Percentiles rank a stretch among this genome's conserved stretches.
phyloP scores from a whole-genome alignment of 2,797 vertebrate species.

The Emys orbicularis region DNA sequence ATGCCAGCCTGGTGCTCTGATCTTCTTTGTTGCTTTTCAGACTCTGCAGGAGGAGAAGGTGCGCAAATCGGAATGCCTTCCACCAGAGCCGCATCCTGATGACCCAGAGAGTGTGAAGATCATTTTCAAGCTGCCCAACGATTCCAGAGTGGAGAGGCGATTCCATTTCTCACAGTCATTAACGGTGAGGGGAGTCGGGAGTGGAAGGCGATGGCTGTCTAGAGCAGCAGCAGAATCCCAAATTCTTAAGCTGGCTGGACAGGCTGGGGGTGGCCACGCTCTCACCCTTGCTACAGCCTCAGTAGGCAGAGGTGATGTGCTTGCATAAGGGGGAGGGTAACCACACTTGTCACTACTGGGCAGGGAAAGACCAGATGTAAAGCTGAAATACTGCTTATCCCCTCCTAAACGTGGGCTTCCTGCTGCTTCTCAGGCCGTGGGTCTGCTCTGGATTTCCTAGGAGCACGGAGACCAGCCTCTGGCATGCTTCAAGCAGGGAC shows the following conservation, averaged over 20 bases:
- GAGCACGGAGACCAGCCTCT: background rate
- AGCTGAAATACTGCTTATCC: background rate
- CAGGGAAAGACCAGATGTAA: background rate
- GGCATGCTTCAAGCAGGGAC: background rate
- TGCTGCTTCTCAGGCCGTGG: background rate
- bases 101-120: constrained; percentile 98
- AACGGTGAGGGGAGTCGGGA: constrained; percentile 85
- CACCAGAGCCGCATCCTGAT: constrained; percentile 92
- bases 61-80: constrained; percentile 94
- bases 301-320: background rate
- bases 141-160: constrained; percentile 95
- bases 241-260: background rate
- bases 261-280: background rate
- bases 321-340: background rate
- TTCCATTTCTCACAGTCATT: constrained; percentile 97
- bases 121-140: constrained; percentile 98
- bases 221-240: background rate
- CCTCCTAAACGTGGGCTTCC: background rate
- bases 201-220: background rate
- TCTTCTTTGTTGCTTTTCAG: constrained; percentile 78
- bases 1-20: background rate
- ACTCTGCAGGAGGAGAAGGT: constrained; percentile 97
- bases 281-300: background rate
- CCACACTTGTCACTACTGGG: background rate
- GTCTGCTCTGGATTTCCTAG: background rate